Evolutionary conservation across 2,888 invertebrate genomes (phyloP).

Genomic region (Lumbricus terrestris): DNA sequence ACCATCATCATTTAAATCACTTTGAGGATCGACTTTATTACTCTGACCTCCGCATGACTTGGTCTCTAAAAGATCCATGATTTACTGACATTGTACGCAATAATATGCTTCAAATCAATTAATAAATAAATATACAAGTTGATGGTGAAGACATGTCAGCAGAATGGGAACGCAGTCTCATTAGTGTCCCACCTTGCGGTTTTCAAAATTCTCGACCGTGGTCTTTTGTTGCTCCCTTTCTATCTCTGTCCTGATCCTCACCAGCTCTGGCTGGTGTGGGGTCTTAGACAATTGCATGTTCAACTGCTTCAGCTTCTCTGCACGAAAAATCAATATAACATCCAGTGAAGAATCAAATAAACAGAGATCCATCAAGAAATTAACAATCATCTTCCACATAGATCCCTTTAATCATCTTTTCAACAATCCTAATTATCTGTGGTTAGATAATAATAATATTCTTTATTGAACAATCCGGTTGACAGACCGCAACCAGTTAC

Average conservation of each 20-base stretch:
- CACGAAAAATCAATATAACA: background rate
- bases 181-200: background rate
- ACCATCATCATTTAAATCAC: no score
- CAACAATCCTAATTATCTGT: background rate
- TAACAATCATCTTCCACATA: background rate
- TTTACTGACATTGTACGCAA: no score
- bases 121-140: background rate
- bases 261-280: background rate
- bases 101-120: no score
- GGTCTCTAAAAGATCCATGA: no score
- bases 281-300: background rate
- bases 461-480: no score
- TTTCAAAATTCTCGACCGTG: background rate
- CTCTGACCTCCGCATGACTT: no score
- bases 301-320: slow-evolving; percentile 7
- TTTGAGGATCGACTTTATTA: no score
- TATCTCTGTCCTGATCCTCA: background rate
- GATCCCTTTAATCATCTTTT: background rate
- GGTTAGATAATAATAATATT: no score
- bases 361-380: background rate
- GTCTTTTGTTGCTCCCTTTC: background rate
- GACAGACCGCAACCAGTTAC: no score
- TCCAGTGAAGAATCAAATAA: background rate
- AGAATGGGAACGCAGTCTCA: background rate
- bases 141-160: no score